These are phyloP conservation scores for Nestor notabilis DNA, from an alignment of 2,113 vertebrate genomes.

Conservation along the genomic window DNA sequence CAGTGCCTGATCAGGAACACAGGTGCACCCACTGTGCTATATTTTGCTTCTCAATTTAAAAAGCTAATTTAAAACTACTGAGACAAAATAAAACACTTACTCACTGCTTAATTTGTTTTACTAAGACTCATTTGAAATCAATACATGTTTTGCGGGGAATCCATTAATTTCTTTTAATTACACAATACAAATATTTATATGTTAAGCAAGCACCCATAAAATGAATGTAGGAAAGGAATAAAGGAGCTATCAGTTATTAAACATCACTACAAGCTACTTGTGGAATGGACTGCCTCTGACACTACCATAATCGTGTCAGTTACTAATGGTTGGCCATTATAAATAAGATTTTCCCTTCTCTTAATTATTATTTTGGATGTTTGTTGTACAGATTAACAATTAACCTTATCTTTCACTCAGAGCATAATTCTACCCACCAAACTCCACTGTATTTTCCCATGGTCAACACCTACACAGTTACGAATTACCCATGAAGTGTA, in stretches of 20 bases:
- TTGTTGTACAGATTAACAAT: not conserved
- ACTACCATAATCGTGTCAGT: not conserved
- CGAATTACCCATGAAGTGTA: not conserved
- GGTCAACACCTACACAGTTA: not conserved
- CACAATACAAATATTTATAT: constrained; percentile 17
- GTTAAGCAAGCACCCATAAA: not conserved
- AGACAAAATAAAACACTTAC: constrained; percentile 47
- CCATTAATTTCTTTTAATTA: constrained; percentile 42
- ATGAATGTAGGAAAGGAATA: not conserved
- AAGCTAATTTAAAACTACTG: constrained; percentile 30
- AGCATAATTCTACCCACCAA: not conserved
- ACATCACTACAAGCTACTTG: not conserved
- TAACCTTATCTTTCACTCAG: not conserved
- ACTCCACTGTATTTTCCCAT: not conserved
- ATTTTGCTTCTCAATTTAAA: constrained; percentile 23
- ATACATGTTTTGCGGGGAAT: not conserved
- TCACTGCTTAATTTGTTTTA: constrained; percentile 42
- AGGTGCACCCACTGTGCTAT: not conserved
- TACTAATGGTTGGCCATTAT: not conserved
- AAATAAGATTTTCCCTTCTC: not conserved
- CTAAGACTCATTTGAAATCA: constrained; percentile 23
- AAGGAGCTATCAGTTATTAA: not conserved
- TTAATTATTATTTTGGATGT: not conserved
- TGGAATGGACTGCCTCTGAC: not conserved
- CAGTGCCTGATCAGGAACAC: constrained; percentile 19